Evolutionary conservation across 64 coral and sea anemone species (phyloP), one percentile per base, ranked within the genome.

Genomic region (Astreopora myriophthalma): DNA sequence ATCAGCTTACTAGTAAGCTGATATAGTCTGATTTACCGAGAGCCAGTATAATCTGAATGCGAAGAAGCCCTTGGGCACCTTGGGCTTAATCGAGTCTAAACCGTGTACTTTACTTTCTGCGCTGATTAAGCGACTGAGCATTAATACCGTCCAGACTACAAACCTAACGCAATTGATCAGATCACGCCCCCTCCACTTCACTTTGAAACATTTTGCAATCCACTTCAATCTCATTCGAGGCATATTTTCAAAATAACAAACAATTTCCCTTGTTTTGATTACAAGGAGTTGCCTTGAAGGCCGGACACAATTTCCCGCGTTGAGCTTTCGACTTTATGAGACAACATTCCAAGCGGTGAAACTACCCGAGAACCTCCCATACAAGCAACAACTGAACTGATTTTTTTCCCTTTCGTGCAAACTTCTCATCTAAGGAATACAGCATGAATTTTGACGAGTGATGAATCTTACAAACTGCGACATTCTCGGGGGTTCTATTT

Each of bases 1-100:
- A 83, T 83, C 79, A 37, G 79, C 79, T 83, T 83, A 83, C 4
- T 6, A 58, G 79, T 64, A 80, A 83, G 58, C 34, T 36, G 79
- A 83, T 83, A 83, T 64, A 8, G 22, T 1, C 61, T 57, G 17
- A 83, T 9, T 32, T 83, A 34, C 28, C 19, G 6, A 37, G 55
- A 38, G 19, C 51, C 52, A 34, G 49, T 62, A 34, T 55, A 81
- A 23, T 61, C 17, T 31, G 20, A 61, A 24, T 73, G 34, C 70
- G 24, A 71, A 37, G 28, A 34, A 55, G 51, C 51, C 34, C 16
- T n/a, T 73, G 19, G 70, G 34, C 13, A 73, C 33, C 37, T 34
- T 37, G n/a, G n/a, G n/a, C n/a, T n/a, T n/a, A n/a, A 73, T 20
- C 6, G 7, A 19, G 1, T 27, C 29, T 32, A 34, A 34, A 34